Percentiles rank a stretch among this genome's conserved stretches.
These are phyloP conservation scores for Gasteruption jaculator DNA, from an alignment of 2,888 invertebrate species.

Conservation along the genomic window DNA sequence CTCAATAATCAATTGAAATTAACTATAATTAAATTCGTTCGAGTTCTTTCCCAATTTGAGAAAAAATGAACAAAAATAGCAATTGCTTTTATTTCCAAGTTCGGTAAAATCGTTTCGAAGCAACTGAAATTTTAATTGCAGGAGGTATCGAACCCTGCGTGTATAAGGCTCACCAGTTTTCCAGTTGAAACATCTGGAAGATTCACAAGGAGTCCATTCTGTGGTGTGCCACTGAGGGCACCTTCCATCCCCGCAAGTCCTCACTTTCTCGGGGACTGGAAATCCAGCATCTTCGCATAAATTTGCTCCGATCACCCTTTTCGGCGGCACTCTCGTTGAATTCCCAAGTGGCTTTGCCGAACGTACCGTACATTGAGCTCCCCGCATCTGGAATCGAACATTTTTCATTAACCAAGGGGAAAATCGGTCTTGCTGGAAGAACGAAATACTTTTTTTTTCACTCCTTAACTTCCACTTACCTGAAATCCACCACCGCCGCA, in stretches of 20 bases:
- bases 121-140: conserved; percentile 1
- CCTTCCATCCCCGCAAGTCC: conserved; percentile 63
- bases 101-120: conserved; percentile 2
- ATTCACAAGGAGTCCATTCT: conserved; percentile 70
- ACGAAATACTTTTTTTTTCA: background rate
- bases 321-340: conserved; percentile 38
- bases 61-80: no score
- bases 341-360: conserved; percentile 47
- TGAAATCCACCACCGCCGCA: conserved; percentile 74
- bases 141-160: background rate
- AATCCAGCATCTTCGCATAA: conserved; percentile 70
- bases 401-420: conserved; percentile 1
- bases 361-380: conserved; percentile 68
- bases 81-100: conserved; percentile 2
- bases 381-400: conserved; percentile 57
- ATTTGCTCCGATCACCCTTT: conserved; percentile 58
- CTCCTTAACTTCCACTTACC: conserved; percentile 35
- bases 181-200: conserved; percentile 71
- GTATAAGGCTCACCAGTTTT: conserved; percentile 58
- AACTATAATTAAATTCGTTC: conserved; percentile 4
- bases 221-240: conserved; percentile 71
- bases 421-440: background rate
- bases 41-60: no score
- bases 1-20: background rate
- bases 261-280: conserved; percentile 60